Conservation (phyloP, 2,888 invertebrate genomes). For the Exocentrus adspersus region DNA sequence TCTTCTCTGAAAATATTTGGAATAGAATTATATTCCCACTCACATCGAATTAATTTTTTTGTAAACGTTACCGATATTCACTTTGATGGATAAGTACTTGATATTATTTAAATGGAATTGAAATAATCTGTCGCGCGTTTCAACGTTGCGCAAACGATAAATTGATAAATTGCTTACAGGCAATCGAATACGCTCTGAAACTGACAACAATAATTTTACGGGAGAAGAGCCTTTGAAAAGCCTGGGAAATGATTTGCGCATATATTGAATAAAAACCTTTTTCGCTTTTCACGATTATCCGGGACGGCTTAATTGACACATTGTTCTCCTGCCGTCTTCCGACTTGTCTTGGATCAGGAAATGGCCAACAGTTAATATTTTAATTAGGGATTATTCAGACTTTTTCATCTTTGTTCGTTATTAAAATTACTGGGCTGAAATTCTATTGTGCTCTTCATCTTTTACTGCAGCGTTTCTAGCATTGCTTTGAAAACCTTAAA, state of each 20-base stretch:
- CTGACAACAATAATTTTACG: not conserved
- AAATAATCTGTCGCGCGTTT: not conserved
- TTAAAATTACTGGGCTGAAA: no score
- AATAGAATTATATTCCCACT: no score
- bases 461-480: no score
- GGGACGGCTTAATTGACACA: not conserved
- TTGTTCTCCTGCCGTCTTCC: not conserved
- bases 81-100: not conserved
- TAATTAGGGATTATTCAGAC: not conserved
- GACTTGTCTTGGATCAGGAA: not conserved
- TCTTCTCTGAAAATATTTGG: no score
- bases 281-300: not conserved
- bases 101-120: not conserved
- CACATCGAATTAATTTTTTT: no score
- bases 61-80: not conserved
- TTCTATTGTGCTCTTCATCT: no score
- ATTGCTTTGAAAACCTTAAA: no score
- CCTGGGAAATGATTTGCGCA: not conserved
- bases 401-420: no score
- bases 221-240: not conserved
- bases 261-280: slow-evolving; percentile 1
- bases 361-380: not conserved
- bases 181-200: slow-evolving; percentile 4
- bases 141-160: not conserved
- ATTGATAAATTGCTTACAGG: slow-evolving; percentile 5